Evolutionary conservation across 2,113 vertebrate species (phyloP).

Genomic region (Scomber japonicus): DNA sequence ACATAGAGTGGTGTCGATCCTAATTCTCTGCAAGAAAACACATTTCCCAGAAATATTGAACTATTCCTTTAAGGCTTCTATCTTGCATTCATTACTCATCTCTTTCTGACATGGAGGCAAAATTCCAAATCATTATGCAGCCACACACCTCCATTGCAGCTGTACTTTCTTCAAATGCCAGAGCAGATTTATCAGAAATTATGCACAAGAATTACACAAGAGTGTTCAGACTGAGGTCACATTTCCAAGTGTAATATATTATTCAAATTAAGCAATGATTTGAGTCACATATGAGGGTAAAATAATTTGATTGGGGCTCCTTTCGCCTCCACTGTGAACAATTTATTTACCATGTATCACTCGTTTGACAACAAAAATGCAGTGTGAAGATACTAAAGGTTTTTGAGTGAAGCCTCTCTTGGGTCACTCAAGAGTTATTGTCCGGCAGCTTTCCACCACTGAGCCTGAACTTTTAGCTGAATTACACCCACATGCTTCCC

Average conservation of each 20-base stretch:
- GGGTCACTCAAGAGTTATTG: slow-evolving; percentile 43
- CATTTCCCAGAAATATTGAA: background rate
- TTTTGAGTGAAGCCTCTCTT: slow-evolving; percentile 20
- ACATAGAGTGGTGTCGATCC: background rate
- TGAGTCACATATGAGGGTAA: background rate
- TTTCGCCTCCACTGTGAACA: slow-evolving; percentile 1
- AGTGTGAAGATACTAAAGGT: background rate
- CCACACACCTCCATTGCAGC: background rate
- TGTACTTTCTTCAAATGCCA: background rate
- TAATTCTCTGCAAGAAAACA: background rate
- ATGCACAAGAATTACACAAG: background rate
- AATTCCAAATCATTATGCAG: background rate
- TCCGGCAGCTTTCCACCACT: slow-evolving; percentile 36
- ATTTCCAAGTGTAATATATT: background rate
- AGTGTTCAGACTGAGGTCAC: background rate
- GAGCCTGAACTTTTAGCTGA: slow-evolving; percentile 38
- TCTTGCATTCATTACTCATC: slow-evolving; percentile 1
- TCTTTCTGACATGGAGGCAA: background rate
- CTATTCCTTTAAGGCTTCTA: background rate
- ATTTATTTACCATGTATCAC: background rate
- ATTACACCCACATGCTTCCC: slow-evolving; percentile 64
- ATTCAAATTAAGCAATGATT: background rate
- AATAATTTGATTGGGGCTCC: background rate
- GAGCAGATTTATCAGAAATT: background rate
- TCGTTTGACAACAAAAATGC: background rate